Percentiles rank a stretch among this genome's conserved stretches.
Evolutionary conservation across 2,113 vertebrate species (phyloP).

Genomic region (Oreamnos americanus): DNA sequence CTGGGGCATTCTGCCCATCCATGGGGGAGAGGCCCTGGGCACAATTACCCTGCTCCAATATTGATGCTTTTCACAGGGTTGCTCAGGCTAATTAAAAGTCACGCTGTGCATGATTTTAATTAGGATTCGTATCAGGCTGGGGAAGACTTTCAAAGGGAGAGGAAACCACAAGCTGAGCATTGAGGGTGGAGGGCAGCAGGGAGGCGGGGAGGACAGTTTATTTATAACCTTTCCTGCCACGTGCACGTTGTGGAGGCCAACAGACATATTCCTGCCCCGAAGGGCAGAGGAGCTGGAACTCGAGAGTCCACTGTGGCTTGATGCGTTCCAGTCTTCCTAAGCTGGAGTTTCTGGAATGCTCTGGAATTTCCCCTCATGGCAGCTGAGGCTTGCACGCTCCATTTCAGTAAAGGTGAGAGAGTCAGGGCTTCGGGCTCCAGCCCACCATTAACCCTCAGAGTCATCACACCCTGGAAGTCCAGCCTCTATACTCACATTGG

Average conservation of each 20-base stretch:
- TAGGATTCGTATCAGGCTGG: conserved; percentile 79
- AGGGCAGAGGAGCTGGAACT: background rate
- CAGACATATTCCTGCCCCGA: background rate
- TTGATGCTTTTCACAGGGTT: background rate
- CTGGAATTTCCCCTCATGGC: background rate
- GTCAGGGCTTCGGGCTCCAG: background rate
- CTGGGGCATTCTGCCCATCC: conserved; percentile 70
- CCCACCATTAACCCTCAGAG: accelerated
- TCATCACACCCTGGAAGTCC: background rate
- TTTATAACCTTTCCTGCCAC: conserved; percentile 59
- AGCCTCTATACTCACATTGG: background rate
- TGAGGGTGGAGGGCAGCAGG: background rate
- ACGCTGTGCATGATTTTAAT: conserved; percentile 83
- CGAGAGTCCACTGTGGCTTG: background rate
- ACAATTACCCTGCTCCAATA: conserved; percentile 67
- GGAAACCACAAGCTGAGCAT: conserved; percentile 27
- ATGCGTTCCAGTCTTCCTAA: background rate
- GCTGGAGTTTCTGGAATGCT: background rate
- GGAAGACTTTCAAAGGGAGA: conserved; percentile 61
- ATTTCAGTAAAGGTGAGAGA: background rate
- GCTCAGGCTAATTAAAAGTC: conserved; percentile 80
- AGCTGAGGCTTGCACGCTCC: background rate
- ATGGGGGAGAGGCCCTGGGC: conserved; percentile 75
- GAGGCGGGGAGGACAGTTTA: conserved; percentile 28
- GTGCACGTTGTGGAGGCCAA: background rate